A percentile compares a stretch with the other conserved stretches of the same genome.
Evolutionary conservation across 2,888 invertebrate species (phyloP).

Genomic region (Prosopocoilus inquinatus): DNA sequence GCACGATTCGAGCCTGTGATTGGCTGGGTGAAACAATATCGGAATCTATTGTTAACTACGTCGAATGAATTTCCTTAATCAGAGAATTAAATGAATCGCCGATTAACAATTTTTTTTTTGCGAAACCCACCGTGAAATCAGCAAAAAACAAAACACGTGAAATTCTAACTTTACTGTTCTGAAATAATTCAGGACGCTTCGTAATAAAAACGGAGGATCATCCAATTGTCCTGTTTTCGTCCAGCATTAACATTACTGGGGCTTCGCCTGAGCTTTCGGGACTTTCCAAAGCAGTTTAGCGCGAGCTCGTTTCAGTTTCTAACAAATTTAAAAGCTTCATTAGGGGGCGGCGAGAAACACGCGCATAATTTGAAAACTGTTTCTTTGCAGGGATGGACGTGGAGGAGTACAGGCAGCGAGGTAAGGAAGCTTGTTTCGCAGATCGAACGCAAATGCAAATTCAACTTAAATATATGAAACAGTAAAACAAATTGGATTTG

Average conservation of each 20-base stretch:
- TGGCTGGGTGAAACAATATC: too few species aligned
- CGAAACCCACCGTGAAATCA: too few species aligned
- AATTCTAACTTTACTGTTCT: too few species aligned
- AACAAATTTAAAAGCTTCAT: background rate
- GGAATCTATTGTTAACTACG: too few species aligned
- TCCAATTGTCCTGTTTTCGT: constrained; percentile 7
- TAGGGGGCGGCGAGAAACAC: background rate
- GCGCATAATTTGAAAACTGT: background rate
- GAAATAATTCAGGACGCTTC: too few species aligned
- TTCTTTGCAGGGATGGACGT: constrained; percentile 50
- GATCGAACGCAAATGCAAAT: constrained; percentile 17
- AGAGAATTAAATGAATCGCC: too few species aligned
- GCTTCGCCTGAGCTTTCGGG: constrained; percentile 16
- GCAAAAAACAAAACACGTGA: too few species aligned
- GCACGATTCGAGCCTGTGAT: too few species aligned
- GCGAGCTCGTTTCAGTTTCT: constrained; percentile 5
- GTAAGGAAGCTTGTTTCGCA: constrained; percentile 46
- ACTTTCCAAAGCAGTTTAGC: constrained; percentile 17
- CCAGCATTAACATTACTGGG: constrained; percentile 12
- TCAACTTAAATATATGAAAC: constrained; percentile 26
- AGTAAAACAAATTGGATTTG: constrained; percentile 26
- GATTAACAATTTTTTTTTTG: too few species aligned
- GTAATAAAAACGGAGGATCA: background rate
- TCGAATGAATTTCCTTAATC: too few species aligned
- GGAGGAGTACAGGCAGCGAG: constrained; percentile 55